Base-by-base conservation (phyloP, 2,113 vertebrate species). In the Oenanthe melanoleuca region DNA sequence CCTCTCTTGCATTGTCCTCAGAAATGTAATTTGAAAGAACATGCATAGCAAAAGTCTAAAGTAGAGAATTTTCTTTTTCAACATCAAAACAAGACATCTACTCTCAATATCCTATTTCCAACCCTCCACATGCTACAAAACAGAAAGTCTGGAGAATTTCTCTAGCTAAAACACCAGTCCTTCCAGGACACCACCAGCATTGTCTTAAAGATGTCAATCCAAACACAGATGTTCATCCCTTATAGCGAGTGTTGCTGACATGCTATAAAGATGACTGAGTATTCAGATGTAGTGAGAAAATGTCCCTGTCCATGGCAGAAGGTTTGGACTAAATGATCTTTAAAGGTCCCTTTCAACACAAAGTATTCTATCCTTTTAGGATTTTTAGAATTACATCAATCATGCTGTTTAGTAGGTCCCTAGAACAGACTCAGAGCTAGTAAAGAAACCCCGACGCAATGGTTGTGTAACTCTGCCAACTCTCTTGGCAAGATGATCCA, bases 401-500 rank as follows among this genome's bases (percentile, higher is more conserved):
- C 18, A 14, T 8, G 38, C 12, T 40, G 24, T 80, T 47, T 24
- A 60, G 69, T 5, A 73, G 24, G 47, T 66, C 56, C 34, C 56
- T 50, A 63, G 34, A 45, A 81, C 3, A 79, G 44, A 82, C 11
- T 1, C 22, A 38, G 66, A 87, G 56, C 56, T 67, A 56, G 11
- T 45, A 85, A 79, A 67, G 52, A 38, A 67, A 73, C 4, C 6
- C 17, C 1, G 0, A 15, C 0, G 6, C 34, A 80, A 60, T 3
- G 17, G 20, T 25, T 82, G 29, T 37, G 31, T 31, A 82, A 82
- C 3, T 88, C 45, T 78, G 56, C 20, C 60, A 77, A 26, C 29
- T 38, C 65, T n/a, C 49, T 37, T 57, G 28, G 40, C 65, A 83
- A 91, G 63, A 42, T 24, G 38, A 80, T 63, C 47, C 56, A 94